phyloP scores from a whole-genome alignment of 2,888 invertebrate species.

The Sepiola atlantica region DNA sequence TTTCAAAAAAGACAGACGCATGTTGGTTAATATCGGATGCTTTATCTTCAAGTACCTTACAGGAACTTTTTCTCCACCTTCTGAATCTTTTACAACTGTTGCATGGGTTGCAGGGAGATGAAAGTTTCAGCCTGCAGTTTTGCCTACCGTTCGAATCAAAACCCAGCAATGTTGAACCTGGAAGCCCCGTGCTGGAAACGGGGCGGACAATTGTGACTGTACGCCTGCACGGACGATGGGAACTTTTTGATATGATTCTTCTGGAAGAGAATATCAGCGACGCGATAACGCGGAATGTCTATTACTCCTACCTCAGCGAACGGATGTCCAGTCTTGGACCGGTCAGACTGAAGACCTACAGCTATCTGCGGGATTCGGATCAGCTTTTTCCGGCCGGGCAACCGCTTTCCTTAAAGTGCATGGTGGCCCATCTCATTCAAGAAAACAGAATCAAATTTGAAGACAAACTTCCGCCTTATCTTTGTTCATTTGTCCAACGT shows the following conservation, averaged over 20 bases:
- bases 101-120: neutral
- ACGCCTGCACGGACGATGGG: neutral
- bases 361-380: neutral
- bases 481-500: neutral
- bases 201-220: slow-evolving; percentile 14
- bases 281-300: neutral
- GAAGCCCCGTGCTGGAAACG: neutral
- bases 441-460: neutral
- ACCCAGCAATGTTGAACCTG: neutral
- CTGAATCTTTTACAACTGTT: neutral
- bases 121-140: neutral
- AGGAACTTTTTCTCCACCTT: neutral
- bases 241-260: neutral
- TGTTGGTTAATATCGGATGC: neutral
- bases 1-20: neutral
- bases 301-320: neutral
- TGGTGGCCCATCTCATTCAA: neutral
- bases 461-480: neutral
- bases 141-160: neutral
- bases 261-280: neutral
- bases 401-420: neutral
- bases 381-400: neutral
- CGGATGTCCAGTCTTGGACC: neutral
- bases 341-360: neutral
- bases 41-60: neutral